Evolutionary conservation across 2,888 invertebrate species (phyloP).

Genomic region (Listrodromus nycthemerus): DNA sequence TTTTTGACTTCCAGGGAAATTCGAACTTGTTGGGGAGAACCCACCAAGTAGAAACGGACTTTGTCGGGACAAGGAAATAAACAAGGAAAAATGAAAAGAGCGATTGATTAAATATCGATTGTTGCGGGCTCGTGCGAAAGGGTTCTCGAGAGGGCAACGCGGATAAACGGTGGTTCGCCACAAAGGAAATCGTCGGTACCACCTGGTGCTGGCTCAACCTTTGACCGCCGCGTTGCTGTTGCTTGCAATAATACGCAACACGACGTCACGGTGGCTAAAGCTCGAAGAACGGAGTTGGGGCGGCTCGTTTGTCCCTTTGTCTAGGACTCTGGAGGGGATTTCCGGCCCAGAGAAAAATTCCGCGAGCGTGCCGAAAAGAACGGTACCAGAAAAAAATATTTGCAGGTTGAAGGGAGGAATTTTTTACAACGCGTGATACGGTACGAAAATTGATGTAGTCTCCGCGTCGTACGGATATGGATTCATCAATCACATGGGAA

Average conservation of each 20-base stretch:
- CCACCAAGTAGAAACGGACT: not conserved
- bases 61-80: not conserved
- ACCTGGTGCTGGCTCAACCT: slow-evolving; percentile 1
- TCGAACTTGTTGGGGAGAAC: not conserved
- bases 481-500: not conserved
- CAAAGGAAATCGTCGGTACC: slow-evolving; percentile 51
- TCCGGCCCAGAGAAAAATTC: not conserved
- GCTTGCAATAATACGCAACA: not conserved
- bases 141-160: slow-evolving; percentile 1
- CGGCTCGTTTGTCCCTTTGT: slow-evolving; percentile 32
- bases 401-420: not conserved
- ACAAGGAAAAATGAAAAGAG: not conserved
- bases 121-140: not conserved
- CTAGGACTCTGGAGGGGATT: slow-evolving; percentile 1
- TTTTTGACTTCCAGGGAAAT: not conserved
- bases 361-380: slow-evolving; percentile 49
- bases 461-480: not conserved
- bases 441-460: not conserved
- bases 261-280: slow-evolving; percentile 22
- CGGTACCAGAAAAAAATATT: not conserved
- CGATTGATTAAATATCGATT: slow-evolving; percentile 34
- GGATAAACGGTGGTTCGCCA: slow-evolving; percentile 29
- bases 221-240: slow-evolving; percentile 24
- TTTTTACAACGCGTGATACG: not conserved
- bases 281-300: slow-evolving; percentile 23